Base-by-base conservation (phyloP, 2,113 vertebrate species). In the Sinocyclocheilus maitianheensis region DNA sequence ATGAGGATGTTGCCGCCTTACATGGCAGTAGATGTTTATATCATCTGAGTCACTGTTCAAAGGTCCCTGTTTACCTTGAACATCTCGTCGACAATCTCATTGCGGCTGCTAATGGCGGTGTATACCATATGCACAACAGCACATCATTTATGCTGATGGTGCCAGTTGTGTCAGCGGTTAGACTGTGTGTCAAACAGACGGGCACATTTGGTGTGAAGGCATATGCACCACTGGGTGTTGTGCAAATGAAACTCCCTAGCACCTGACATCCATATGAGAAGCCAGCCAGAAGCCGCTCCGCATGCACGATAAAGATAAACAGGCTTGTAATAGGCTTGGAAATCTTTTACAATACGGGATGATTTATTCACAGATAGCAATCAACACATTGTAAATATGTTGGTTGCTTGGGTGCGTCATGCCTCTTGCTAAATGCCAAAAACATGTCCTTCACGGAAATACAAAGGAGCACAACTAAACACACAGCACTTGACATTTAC, bases 401-500 rank as follows among this genome's bases (percentile, higher is more conserved):
- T 13, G 85, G 86, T 79, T 84, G 78, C 77, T 83, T 78, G 72
- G 83, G 51, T 81, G 71, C 67, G 11, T 53, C 37, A 83, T 8
- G 58, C 60, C 65, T 78, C 26, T 65, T 67, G 34, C 67, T 83
- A 87, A 69, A 87, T 72, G 86, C 65, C 88, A 88, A 84, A 62
- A 65, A 20, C 83, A 74, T 84, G 81, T 86, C 75, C 78, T 86
- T 81, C 74, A 85, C 10, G 20, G 48, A 20, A 69, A 87, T 77
- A 86, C 40, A 46, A 34, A 81, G 22, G 53, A 51, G 4, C 37
- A 75, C 43, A 87, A 83, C 78, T 83, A 83, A 80, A 74, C 83
- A 85, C 81, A 87, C 37, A 80, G 40, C 63, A 83, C 80, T 85
- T 90, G 87, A 86, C 86, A 88, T 88, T 90, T 90, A 83, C 83